Conservation (phyloP, 2,888 invertebrate species). For the Spialia ferax region DNA sequence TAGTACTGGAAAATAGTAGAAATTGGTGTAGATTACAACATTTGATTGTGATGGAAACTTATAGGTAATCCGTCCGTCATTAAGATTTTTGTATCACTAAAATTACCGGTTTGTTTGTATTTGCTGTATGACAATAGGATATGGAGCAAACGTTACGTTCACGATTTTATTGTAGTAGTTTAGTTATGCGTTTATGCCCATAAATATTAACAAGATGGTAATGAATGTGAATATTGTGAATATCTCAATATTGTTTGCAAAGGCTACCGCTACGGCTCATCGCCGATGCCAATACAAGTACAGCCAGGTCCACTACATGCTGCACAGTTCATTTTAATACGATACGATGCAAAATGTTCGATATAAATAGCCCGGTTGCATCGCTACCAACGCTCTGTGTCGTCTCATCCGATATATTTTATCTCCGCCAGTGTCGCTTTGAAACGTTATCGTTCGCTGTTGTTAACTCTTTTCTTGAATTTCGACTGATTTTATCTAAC, state of each 20-base stretch:
- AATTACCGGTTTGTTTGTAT: too few relatives aligned
- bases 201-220: constrained; percentile 49
- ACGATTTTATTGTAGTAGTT: too few relatives aligned
- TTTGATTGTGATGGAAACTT: too few relatives aligned
- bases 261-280: constrained; percentile 66
- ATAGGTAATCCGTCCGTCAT: too few relatives aligned
- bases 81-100: too few relatives aligned
- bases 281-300: constrained; percentile 44
- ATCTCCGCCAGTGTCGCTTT: constrained; percentile 23
- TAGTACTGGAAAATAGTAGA: too few relatives aligned
- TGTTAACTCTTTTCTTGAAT: constrained; percentile 32
- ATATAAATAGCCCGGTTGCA: constrained; percentile 32
- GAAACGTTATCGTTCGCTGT: constrained; percentile 19
- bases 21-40: too few relatives aligned
- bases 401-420: constrained; percentile 32
- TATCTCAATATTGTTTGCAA: constrained; percentile 52
- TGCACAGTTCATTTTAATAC: constrained; percentile 57
- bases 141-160: too few relatives aligned
- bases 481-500: constrained; percentile 33
- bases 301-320: constrained; percentile 50
- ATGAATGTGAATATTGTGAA: constrained; percentile 49
- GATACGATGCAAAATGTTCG: constrained; percentile 47
- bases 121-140: too few relatives aligned
- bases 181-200: constrained; percentile 12
- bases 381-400: constrained; percentile 17